These are phyloP conservation scores for Tinea semifulvella DNA, from an alignment of 2,888 invertebrate species.

Conservation along the genomic window DNA sequence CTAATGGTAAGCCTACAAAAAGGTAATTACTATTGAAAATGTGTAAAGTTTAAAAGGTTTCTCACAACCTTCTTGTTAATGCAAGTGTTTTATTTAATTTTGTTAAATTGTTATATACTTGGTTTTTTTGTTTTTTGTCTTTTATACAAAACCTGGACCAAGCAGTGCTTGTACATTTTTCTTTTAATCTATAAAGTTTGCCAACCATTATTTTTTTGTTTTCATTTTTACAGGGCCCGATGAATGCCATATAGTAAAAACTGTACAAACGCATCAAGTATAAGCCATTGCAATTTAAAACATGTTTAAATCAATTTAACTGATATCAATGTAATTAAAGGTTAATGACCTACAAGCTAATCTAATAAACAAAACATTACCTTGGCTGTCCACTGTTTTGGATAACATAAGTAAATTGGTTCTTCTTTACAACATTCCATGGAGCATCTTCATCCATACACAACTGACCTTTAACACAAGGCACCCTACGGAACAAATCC, in stretches of 20 bases:
- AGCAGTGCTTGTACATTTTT: too few species aligned
- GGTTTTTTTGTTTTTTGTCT: too few species aligned
- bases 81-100: too few species aligned
- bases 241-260: neutral
- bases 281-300: neutral
- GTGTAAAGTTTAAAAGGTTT: too few species aligned
- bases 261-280: neutral
- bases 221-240: too few species aligned
- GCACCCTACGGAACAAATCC: constrained; percentile 83
- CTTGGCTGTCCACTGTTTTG: constrained; percentile 90
- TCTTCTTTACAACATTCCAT: constrained; percentile 83
- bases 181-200: too few species aligned
- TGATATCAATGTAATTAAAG: neutral
- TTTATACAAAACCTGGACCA: too few species aligned
- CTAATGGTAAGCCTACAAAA: too few species aligned
- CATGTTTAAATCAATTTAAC: neutral
- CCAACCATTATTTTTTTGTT: too few species aligned
- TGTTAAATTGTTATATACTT: too few species aligned
- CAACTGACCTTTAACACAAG: constrained; percentile 78
- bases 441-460: constrained; percentile 90
- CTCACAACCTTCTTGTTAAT: too few species aligned
- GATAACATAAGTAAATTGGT: constrained; percentile 95
- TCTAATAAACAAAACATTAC: constrained; percentile 45
- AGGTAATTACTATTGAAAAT: too few species aligned
- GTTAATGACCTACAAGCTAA: constrained; percentile 1